phyloP scores from a whole-genome alignment of 2,888 invertebrate genomes.

The Horisme vitalbata region DNA sequence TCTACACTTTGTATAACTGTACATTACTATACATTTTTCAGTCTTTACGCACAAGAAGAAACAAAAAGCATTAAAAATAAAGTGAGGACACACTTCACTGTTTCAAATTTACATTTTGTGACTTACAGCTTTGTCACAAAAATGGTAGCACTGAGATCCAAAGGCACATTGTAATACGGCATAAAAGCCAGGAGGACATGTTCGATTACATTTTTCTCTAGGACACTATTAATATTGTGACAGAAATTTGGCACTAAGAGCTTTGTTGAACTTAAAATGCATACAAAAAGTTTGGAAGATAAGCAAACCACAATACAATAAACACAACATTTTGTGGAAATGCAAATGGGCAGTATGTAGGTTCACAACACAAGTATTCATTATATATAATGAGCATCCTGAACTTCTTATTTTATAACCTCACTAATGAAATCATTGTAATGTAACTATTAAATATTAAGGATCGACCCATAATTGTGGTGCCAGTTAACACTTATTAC shows the following conservation, averaged over 20 bases:
- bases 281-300: conserved; percentile 15
- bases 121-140: conserved; percentile 54
- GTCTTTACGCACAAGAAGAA: conserved; percentile 59
- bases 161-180: conserved; percentile 70
- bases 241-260: conserved; percentile 38
- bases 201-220: conserved; percentile 15
- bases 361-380: conserved; percentile 36
- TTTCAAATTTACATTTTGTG: conserved; percentile 32
- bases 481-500: conserved; percentile 38
- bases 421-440: conserved; percentile 40
- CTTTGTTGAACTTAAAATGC: conserved; percentile 14
- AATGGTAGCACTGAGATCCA: conserved; percentile 42
- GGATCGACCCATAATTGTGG: conserved; percentile 17
- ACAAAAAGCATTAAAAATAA: conserved; percentile 47
- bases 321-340: conserved; percentile 28
- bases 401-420: conserved; percentile 51
- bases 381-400: conserved; percentile 75
- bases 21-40: conserved; percentile 67
- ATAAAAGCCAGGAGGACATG: conserved; percentile 39
- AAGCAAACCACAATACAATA: conserved; percentile 8
- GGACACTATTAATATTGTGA: conserved; percentile 24
- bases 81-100: conserved; percentile 35
- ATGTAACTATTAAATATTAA: conserved; percentile 32
- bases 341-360: conserved; percentile 58
- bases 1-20: conserved; percentile 64